Evolutionary conservation across 2,888 invertebrate genomes (phyloP).

Genomic region (Eristalis pertinax): DNA sequence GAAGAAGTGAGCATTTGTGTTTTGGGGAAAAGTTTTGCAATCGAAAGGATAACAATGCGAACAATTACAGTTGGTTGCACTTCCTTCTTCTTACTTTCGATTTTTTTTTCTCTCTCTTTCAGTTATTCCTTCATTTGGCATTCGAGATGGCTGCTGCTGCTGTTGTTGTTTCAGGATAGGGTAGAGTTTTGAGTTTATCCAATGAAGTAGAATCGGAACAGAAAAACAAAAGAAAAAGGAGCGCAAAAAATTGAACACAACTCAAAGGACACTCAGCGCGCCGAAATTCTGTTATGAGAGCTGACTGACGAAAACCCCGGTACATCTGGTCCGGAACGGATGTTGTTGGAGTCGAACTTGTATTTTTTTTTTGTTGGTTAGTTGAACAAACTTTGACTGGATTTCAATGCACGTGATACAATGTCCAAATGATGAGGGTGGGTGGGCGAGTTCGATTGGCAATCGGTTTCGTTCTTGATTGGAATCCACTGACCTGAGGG

Average conservation of each 20-base stretch:
- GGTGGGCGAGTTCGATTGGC: background rate
- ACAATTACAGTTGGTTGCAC: conserved; percentile 69
- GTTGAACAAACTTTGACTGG: background rate
- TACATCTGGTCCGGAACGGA: background rate
- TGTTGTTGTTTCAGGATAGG: conserved; percentile 60
- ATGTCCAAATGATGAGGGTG: background rate
- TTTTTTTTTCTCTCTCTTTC: background rate
- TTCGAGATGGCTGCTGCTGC: conserved; percentile 7
- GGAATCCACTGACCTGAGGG: background rate
- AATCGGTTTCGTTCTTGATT: background rate
- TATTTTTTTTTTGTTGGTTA: background rate
- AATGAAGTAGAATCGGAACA: conserved; percentile 35
- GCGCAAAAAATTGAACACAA: background rate
- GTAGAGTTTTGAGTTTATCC: conserved; percentile 22
- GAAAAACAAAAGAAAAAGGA: too few species aligned
- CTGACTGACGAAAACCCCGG: background rate
- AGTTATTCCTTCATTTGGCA: conserved; percentile 12
- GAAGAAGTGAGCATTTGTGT: conserved; percentile 52
- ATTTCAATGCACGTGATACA: background rate
- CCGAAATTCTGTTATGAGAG: background rate
- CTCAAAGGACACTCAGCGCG: background rate
- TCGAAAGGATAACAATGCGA: conserved; percentile 71
- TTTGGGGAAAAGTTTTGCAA: conserved; percentile 60
- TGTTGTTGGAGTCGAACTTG: background rate
- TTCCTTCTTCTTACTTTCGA: conserved; percentile 43